These are phyloP conservation scores for Hedychridium roseum DNA, from an alignment of 2,888 invertebrate species.

Conservation along the genomic window DNA sequence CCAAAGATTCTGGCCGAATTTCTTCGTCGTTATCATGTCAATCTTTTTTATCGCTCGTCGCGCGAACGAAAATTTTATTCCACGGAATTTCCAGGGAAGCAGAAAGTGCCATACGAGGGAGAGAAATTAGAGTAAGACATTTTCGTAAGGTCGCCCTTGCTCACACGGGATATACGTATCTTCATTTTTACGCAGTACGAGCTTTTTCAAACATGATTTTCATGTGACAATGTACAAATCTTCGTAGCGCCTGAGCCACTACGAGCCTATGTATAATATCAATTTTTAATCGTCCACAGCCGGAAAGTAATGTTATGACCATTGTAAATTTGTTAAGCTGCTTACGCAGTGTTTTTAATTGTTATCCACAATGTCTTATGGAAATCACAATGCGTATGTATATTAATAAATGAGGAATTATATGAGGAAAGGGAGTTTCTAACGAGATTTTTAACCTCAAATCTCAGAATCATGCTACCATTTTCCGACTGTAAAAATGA, in stretches of 20 bases:
- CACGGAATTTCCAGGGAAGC: background rate
- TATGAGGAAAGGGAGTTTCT: too few relatives aligned
- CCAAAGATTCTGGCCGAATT: slow-evolving; percentile 13
- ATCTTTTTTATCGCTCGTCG: too few relatives aligned
- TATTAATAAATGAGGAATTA: too few relatives aligned
- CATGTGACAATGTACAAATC: slow-evolving; percentile 55
- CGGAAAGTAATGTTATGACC: slow-evolving; percentile 8
- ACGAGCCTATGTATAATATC: slow-evolving; percentile 40
- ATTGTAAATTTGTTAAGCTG: background rate
- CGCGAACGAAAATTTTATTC: background rate
- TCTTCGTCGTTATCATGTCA: too few relatives aligned
- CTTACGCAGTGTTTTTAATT: background rate
- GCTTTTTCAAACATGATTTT: slow-evolving; percentile 46
- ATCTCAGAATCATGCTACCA: too few relatives aligned
- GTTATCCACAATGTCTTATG: too few relatives aligned
- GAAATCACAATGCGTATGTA: too few relatives aligned
- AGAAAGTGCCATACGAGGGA: slow-evolving; percentile 4
- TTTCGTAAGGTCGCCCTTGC: slow-evolving; percentile 23
- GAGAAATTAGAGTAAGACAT: slow-evolving; percentile 7
- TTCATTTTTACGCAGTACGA: slow-evolving; percentile 42
- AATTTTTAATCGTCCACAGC: slow-evolving; percentile 14
- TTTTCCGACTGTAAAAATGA: too few relatives aligned
- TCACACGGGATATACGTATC: slow-evolving; percentile 42
- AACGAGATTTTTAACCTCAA: too few relatives aligned
- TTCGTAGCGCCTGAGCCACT: slow-evolving; percentile 34